These are phyloP conservation scores for Eurytoma californica DNA, from an alignment of 2,888 invertebrate species.

Conservation along the genomic window DNA sequence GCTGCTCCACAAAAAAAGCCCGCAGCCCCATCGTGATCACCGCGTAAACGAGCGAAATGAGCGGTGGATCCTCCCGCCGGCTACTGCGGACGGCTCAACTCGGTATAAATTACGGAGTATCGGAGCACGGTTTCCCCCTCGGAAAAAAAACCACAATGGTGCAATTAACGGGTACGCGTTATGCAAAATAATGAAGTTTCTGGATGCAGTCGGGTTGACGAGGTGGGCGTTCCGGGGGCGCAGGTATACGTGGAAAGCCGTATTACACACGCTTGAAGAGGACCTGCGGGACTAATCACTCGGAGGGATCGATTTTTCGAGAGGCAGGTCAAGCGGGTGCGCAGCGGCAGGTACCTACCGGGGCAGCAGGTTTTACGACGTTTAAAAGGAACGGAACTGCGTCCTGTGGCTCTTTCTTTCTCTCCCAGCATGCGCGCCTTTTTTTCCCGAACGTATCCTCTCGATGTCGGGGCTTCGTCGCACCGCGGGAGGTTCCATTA, in stretches of 20 bases:
- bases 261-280: background rate
- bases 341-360: background rate
- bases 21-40: background rate
- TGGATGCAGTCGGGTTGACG: no score
- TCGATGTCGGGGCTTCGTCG: background rate
- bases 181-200: constrained; percentile 12
- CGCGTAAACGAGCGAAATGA: background rate
- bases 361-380: background rate
- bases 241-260: background rate
- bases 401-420: background rate
- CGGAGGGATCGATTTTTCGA: constrained; percentile 42
- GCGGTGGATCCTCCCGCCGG: background rate
- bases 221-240: background rate
- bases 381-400: constrained; percentile 13
- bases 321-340: constrained; percentile 32
- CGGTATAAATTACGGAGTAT: no score
- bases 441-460: background rate
- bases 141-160: no score
- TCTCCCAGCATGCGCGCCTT: background rate
- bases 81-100: no score
- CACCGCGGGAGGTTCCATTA: constrained; percentile 42
- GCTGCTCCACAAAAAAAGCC: no score
- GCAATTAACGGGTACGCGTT: background rate
- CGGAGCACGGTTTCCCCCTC: no score
- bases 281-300: constrained; percentile 50